phyloP scores from a whole-genome alignment of 2,888 invertebrate species.

The Eledone cirrhosa region DNA sequence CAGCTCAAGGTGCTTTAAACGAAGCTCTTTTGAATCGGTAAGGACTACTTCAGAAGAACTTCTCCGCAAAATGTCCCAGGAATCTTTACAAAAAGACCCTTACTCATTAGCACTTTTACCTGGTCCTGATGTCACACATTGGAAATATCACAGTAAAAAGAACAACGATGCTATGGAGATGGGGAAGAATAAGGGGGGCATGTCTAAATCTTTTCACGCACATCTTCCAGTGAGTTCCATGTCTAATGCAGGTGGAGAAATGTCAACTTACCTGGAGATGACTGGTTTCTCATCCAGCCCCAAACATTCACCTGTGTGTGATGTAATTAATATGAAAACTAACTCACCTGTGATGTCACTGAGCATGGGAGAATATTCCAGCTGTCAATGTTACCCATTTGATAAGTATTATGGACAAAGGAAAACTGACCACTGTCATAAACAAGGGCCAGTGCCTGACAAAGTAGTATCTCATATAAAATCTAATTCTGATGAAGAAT shows the following conservation, averaged over 20 bases:
- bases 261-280: constrained; percentile 9
- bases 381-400: constrained; percentile 5
- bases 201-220: not conserved
- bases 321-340: constrained; percentile 18
- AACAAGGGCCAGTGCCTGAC: constrained; percentile 8
- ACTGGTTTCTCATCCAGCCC: not conserved
- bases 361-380: constrained; percentile 14
- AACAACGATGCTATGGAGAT: constrained; percentile 18
- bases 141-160: constrained; percentile 10
- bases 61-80: constrained; percentile 46
- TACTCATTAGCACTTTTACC: not conserved
- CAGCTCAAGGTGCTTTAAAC: constrained; percentile 44
- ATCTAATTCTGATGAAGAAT: constrained; percentile 18
- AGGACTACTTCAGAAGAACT: constrained; percentile 50
- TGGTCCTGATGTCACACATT: not conserved
- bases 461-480: constrained; percentile 18
- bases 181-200: not conserved
- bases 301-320: not conserved
- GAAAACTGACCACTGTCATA: not conserved
- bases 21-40: constrained; percentile 49
- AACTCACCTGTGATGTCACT: constrained; percentile 20
- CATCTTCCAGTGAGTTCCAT: constrained; percentile 12
- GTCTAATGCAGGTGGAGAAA: not conserved
- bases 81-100: constrained; percentile 41
- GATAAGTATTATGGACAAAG: constrained; percentile 15